Evolutionary conservation across 2,113 vertebrate genomes (phyloP).

Genomic region (Rhadina sibilatrix): DNA sequence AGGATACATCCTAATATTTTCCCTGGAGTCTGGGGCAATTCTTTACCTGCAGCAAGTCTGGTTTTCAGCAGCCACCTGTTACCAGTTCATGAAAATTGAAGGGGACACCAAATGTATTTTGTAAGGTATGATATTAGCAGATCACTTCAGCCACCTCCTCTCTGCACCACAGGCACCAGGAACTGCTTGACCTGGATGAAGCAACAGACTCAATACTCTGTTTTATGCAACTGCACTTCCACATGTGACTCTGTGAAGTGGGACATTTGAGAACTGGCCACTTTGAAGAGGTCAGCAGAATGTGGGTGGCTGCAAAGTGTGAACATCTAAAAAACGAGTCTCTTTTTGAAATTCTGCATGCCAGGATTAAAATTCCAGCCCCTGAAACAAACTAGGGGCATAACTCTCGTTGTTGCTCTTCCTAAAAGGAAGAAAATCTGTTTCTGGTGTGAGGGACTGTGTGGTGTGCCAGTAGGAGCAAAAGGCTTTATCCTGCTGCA

Average conservation of each 20-base stretch:
- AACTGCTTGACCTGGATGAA: not conserved
- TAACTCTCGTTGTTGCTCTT: not conserved
- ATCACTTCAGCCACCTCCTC: not conserved
- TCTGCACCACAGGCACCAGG: not conserved
- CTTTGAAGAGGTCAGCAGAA: not conserved
- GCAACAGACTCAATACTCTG: not conserved
- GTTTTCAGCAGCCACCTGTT: not conserved
- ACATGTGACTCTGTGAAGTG: accelerated
- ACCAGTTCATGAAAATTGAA: not conserved
- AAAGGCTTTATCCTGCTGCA: not conserved
- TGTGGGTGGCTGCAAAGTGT: not conserved
- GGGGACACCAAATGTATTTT: not conserved
- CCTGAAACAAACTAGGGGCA: not conserved
- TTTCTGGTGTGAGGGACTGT: not conserved
- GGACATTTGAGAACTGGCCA: not conserved
- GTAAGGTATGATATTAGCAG: not conserved
- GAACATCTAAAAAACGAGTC: not conserved
- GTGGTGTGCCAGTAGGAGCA: not conserved
- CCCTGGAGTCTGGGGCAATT: not conserved
- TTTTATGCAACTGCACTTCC: not conserved
- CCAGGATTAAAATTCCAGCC: not conserved
- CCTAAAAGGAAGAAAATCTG: not conserved
- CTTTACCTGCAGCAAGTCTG: not conserved
- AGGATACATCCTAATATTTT: not conserved
- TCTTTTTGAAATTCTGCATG: not conserved